A percentile compares a stretch with the other conserved stretches of the same genome.
Evolutionary conservation across 2,113 vertebrate genomes (phyloP).

Genomic region (Limnothrissa miodon): DNA sequence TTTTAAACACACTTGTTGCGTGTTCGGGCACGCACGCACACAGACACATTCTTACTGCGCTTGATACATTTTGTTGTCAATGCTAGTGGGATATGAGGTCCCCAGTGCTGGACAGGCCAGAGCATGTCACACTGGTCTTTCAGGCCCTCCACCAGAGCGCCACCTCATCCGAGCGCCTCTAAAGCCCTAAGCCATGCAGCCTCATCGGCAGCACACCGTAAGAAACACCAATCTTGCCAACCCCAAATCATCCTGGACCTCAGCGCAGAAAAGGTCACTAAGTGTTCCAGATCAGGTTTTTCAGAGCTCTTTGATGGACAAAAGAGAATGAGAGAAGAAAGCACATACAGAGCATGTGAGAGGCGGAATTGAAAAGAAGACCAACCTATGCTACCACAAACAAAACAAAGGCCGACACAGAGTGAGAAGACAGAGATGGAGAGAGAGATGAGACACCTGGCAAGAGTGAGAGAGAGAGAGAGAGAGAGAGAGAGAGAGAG

Average conservation of each 20-base stretch:
- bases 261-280: not conserved
- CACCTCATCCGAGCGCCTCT: not conserved
- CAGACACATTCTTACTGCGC: not conserved
- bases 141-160: not conserved
- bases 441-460: slow-evolving; percentile 34
- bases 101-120: not conserved
- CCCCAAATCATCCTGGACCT: not conserved
- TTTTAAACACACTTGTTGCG: not conserved
- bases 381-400: not conserved
- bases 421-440: slow-evolving; percentile 22
- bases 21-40: not conserved
- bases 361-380: not conserved
- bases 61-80: not conserved
- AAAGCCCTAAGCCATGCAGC: not conserved
- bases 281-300: not conserved
- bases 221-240: not conserved
- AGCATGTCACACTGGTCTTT: not conserved
- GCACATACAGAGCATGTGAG: not conserved
- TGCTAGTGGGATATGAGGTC: not conserved
- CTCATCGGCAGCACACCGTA: not conserved
- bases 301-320: not conserved
- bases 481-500: slow-evolving; percentile 22
- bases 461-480: slow-evolving; percentile 27
- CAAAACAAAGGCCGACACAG: not conserved
- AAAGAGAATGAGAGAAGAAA: not conserved